These are phyloP conservation scores for Hofmannophila pseudospretella DNA, from an alignment of 2,888 invertebrate species.

Conservation along the genomic window DNA sequence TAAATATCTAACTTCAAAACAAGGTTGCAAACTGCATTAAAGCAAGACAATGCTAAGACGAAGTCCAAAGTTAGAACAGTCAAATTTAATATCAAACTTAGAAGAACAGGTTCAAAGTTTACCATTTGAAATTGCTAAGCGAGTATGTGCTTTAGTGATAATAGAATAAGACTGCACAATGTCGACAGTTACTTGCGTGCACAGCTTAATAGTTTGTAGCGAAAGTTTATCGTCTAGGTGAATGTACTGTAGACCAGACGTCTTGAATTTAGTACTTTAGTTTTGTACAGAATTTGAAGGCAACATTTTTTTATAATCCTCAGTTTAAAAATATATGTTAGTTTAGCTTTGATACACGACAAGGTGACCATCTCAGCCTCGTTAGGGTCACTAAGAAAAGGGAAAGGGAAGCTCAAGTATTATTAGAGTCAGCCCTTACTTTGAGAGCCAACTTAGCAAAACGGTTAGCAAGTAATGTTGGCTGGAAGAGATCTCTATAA, in stretches of 20 bases:
- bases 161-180: neutral
- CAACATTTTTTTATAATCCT: no score
- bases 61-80: constrained; percentile 8
- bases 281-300: neutral
- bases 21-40: constrained; percentile 11
- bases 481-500: no score
- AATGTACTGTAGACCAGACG: constrained; percentile 8
- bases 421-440: no score
- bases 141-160: constrained; percentile 9
- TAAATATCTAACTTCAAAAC: neutral
- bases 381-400: no score
- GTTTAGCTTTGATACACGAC: no score
- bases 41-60: constrained; percentile 7
- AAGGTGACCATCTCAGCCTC: no score
- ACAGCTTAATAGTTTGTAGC: constrained; percentile 3
- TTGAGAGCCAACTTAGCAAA: no score
- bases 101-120: constrained; percentile 3
- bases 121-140: constrained; percentile 1
- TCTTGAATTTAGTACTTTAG: constrained; percentile 11
- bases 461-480: no score
- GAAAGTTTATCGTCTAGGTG: constrained; percentile 9
- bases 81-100: constrained; percentile 13
- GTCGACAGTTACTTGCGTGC: neutral
- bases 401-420: no score
- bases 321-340: no score